Base-by-base conservation (phyloP, 1,140 invertebrate genomes). In the Tenebrio molitor region DNA sequence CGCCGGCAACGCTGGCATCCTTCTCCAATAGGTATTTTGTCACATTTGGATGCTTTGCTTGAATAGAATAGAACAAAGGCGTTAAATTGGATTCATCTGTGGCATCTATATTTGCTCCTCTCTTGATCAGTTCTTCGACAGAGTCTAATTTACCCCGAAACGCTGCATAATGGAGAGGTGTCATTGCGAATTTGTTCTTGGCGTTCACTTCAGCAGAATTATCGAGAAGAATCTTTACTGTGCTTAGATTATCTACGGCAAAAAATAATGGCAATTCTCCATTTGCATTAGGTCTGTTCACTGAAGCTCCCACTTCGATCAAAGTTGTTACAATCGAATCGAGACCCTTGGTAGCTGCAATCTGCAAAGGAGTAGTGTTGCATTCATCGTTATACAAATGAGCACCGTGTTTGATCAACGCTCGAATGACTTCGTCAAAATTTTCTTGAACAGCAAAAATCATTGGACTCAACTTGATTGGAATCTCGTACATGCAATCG, bases 181-280 rank as follows among this genome's bases (percentile, higher is more conserved):
- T 65, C 21, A n/a, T 2, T 12, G 33, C 62, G 10, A 7, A 36
- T 19, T 36, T 6, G 25, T 8, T 15, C 19, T 17, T 39, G 1
- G 16, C 12, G 10, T 65, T 65, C 14, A 65, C 12, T 16, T 65
- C 19, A 41, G 39, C 62, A n/a, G 33, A 10, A 39, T 65, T 65
- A 1, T 58, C 23, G 1, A 58, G 50, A 14, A 58, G 23, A 58
- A 58, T 58, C 15, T 29, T 29, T 0, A 25, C n/a, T 12, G 50
- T 58, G 21, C 21, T 4, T 29, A 29, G 23, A 15, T 29, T n/a
- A n/a, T n/a, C n/a, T n/a, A n/a, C 3, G n/a, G 23, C 21, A 15
- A 10, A 29, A 29, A 12, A 25, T 29, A 58, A 10, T n/a, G 23
- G 50, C 21, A 8, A n/a, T 14, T 12, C 23, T 10, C 50, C 44